A percentile compares a stretch with the other conserved stretches of the same genome.
These are phyloP conservation scores for Darevskia nairensis DNA, from an alignment of 2,797 vertebrate species.

Conservation along the genomic window DNA sequence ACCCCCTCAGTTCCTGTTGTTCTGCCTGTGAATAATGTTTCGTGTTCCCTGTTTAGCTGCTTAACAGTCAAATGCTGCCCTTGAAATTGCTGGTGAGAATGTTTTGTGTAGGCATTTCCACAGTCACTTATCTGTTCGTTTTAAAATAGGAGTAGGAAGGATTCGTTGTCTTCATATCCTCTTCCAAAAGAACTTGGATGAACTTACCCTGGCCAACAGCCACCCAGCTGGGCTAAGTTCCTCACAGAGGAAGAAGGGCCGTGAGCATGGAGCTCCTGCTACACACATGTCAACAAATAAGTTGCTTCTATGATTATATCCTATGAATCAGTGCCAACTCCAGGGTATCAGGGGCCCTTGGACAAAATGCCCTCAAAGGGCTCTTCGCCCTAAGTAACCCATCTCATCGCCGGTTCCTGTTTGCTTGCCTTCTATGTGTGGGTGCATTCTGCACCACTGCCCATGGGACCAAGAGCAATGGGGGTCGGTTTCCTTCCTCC, in stretches of 20 bases:
- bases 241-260: background rate
- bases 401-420: background rate
- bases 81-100: background rate
- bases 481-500: too few relatives aligned
- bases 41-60: constrained; percentile 7
- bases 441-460: background rate
- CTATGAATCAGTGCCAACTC: background rate
- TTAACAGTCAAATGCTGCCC: background rate
- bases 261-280: background rate
- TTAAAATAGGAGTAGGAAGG: background rate
- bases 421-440: background rate
- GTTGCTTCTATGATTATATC: background rate
- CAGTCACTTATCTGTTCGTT: background rate
- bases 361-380: background rate
- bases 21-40: constrained; percentile 10
- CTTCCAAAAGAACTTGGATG: background rate
- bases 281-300: background rate
- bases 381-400: background rate
- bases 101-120: background rate
- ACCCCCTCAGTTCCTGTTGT: constrained; percentile 39
- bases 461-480: too few relatives aligned
- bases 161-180: background rate
- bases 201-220: background rate
- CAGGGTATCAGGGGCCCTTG: background rate
- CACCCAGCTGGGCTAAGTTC: background rate